These are phyloP conservation scores for Psilopsiagon aymara DNA, from an alignment of 2,113 vertebrate genomes.

Conservation along the genomic window DNA sequence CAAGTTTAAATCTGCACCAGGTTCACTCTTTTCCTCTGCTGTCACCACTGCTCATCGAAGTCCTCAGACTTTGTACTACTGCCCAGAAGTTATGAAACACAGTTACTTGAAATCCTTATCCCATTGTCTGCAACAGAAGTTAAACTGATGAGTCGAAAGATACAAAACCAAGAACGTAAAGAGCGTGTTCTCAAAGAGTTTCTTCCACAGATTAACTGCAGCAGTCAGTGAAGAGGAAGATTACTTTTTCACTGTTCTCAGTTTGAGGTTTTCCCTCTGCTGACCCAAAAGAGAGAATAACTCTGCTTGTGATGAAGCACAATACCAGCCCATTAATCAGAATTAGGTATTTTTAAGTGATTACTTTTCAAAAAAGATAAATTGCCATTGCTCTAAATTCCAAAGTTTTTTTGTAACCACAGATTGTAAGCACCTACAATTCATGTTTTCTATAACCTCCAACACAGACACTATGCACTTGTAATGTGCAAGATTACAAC, in stretches of 20 bases:
- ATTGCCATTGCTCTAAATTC: background rate
- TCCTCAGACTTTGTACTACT: background rate
- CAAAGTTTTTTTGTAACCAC: background rate
- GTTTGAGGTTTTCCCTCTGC: background rate
- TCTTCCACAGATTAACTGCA: background rate
- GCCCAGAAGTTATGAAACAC: background rate
- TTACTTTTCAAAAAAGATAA: background rate
- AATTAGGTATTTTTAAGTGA: background rate
- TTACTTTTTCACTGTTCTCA: background rate
- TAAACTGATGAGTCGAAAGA: background rate
- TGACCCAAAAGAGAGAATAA: background rate
- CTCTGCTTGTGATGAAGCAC: background rate
- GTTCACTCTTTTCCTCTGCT: background rate
- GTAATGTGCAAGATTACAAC: background rate
- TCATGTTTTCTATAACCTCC: background rate
- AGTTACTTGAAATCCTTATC: background rate
- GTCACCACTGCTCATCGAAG: accelerated
- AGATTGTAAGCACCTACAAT: background rate
- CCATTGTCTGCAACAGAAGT: background rate
- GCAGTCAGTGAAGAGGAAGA: background rate
- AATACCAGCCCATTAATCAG: background rate
- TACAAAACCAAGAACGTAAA: background rate
- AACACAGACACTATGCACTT: background rate
- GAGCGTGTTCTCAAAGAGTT: background rate
- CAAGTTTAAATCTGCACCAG: background rate